A percentile compares a stretch with the other conserved stretches of the same genome.
Evolutionary conservation across 2,113 vertebrate species (phyloP).

Genomic region (Lepus timidus): DNA sequence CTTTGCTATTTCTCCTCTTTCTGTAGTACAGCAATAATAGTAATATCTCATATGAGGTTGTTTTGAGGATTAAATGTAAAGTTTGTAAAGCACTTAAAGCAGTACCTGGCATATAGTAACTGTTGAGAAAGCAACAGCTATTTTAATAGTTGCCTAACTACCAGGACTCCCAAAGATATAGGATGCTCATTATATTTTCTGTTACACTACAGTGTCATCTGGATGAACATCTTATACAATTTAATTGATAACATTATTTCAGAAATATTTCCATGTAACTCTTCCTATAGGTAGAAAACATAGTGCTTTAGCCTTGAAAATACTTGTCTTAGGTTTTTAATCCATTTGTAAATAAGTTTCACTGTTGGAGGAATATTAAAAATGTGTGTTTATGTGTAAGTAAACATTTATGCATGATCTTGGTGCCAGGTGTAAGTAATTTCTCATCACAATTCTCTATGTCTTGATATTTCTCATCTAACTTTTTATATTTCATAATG

Average conservation of each 20-base stretch:
- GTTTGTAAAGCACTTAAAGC: neutral
- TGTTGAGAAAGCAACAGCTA: neutral
- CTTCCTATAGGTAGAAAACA: slow-evolving; percentile 31
- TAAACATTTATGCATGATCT: neutral
- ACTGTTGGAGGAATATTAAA: neutral
- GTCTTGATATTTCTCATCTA: neutral
- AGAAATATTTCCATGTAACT: slow-evolving; percentile 21
- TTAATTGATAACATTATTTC: slow-evolving; percentile 53
- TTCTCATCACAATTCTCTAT: slow-evolving; percentile 27
- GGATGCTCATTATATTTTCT: neutral
- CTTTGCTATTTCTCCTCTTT: slow-evolving; percentile 10
- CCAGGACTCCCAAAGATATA: neutral
- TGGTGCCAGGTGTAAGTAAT: slow-evolving; percentile 7
- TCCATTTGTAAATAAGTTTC: neutral
- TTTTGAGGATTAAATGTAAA: neutral
- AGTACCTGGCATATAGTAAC: neutral
- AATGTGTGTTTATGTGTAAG: neutral
- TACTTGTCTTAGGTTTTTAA: slow-evolving; percentile 29
- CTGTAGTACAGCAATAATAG: neutral
- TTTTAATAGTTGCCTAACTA: neutral
- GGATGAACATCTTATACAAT: neutral
- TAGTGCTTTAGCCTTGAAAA: neutral
- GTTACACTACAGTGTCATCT: neutral
- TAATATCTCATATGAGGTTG: neutral
- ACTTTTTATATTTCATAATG: slow-evolving; percentile 4